These are phyloP conservation scores for Phylloscopus collybita DNA, from an alignment of 2,797 vertebrate genomes.

Conservation along the genomic window DNA sequence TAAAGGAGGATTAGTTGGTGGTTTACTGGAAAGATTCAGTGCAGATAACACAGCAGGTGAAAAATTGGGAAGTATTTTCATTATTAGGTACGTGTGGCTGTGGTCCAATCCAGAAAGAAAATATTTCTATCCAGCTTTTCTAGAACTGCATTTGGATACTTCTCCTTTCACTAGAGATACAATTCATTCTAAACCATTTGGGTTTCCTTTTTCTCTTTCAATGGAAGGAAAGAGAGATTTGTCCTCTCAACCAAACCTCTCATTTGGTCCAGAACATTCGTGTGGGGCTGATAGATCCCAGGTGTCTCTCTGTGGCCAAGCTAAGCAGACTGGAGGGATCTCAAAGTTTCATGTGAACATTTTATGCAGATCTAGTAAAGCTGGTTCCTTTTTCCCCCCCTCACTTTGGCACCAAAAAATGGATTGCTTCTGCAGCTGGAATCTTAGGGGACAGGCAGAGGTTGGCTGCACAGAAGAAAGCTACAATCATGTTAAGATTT, in stretches of 20 bases:
- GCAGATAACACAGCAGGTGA: not conserved
- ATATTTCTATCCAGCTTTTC: not conserved
- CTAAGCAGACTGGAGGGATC: not conserved
- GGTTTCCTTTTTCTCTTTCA: not conserved
- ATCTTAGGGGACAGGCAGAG: not conserved
- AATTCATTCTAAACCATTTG: not conserved
- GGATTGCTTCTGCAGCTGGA: conserved; percentile 26
- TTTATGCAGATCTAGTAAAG: not conserved
- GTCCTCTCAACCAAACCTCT: not conserved
- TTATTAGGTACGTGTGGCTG: not conserved
- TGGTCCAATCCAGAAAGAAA: not conserved
- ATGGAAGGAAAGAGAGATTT: not conserved
- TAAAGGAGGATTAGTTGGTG: not conserved
- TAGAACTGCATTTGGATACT: not conserved
- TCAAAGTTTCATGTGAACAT: not conserved
- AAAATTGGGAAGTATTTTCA: not conserved
- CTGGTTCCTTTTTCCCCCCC: not conserved
- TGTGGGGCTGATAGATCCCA: not conserved
- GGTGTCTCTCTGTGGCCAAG: not conserved
- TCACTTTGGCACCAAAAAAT: not conserved
- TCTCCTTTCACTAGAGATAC: not conserved
- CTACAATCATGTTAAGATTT: not conserved
- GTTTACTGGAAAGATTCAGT: not conserved
- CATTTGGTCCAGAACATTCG: not conserved
- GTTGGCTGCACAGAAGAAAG: not conserved